A percentile compares a stretch with the other conserved stretches of the same genome.
phyloP scores from a whole-genome alignment of 2,797 vertebrate species.

The Acanthurus tractus region DNA sequence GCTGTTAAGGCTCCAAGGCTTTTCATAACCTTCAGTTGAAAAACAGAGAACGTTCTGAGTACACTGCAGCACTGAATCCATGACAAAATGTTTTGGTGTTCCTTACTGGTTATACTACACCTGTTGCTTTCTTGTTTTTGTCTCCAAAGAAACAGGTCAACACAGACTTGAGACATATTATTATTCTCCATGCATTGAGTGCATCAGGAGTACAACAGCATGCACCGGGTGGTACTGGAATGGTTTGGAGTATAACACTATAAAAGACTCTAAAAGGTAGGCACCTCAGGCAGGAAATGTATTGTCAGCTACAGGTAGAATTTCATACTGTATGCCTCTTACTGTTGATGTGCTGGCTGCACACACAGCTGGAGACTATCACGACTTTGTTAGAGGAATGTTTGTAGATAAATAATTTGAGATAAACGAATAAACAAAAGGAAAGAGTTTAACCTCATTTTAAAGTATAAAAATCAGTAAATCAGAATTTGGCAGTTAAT shows the following conservation, averaged over 20 bases:
- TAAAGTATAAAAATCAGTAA: constrained; percentile 29
- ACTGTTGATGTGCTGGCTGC: constrained; percentile 29
- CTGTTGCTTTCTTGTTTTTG: constrained; percentile 87
- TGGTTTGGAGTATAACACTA: constrained; percentile 81
- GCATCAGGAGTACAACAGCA: constrained; percentile 84
- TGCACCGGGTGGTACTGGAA: constrained; percentile 90
- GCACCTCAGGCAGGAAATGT: constrained; percentile 76
- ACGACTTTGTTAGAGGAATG: constrained; percentile 47
- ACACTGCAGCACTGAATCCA: constrained; percentile 90
- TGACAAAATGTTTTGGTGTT: constrained; percentile 77
- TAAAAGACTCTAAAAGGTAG: constrained; percentile 63
- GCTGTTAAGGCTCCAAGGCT: constrained; percentile 94
- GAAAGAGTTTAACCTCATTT: neutral
- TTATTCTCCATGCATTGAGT: constrained; percentile 89
- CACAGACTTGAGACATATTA: constrained; percentile 86
- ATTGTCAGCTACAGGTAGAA: constrained; percentile 72
- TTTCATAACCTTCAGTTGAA: constrained; percentile 93
- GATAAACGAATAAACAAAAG: constrained; percentile 3
- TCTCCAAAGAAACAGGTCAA: constrained; percentile 83
- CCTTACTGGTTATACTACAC: constrained; percentile 78
- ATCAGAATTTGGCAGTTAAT: constrained; percentile 20
- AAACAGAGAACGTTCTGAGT: constrained; percentile 93
- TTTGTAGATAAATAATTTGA: constrained; percentile 35
- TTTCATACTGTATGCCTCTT: constrained; percentile 36
- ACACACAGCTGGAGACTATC: constrained; percentile 37